Evolutionary conservation across 2,888 invertebrate species (phyloP), one percentile per base, ranked within the genome.

Genomic region (Gisinianus flammeolus): DNA sequence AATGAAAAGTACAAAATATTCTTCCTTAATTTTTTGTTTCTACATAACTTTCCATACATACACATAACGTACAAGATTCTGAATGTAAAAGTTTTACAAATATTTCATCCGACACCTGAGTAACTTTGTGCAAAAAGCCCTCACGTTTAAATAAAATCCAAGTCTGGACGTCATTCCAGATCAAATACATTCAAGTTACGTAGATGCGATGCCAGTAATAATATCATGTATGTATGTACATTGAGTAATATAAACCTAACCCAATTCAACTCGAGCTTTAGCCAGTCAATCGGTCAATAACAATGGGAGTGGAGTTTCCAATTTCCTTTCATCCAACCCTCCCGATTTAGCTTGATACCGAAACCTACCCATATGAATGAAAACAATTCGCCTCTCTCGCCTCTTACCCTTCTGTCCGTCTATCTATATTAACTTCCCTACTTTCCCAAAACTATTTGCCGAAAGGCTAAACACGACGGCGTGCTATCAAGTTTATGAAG

Each of bases 401-500:
- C 62, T 62, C 62, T 62, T 62, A 62, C 62, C 62, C 62, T 24
- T 62, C 62, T 62, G 62, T 62, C 62, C 35, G 56, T 10, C 72
- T 28, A 58, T 58, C 56, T 58, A 72, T 72, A 72, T 72, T 72
- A 72, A 72, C 72, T 72, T 58, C 71, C 56, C 56, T 22, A 26
- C 64, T 33, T 30, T 52, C 54, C n/a, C 66, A 62, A 62, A n/a
- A 58, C 54, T 81, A 79, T 80, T 81, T 81, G 81, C 79, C 76
- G 75, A 81, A 81, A 78, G 79, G 80, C 81, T 81, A 78, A 80
- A 79, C 77, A 30, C 58, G 12, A 31, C 78, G 66, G 28, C 75
- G 58, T 72, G 31, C 58, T n/a, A 66, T 35, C 44, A 56, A 69
- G 70, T 77, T 79, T 72, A 78, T 78, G 71, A 81, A 78, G 73